phyloP scores from a whole-genome alignment of 2,113 vertebrate genomes.

The Guaruba guarouba region DNA sequence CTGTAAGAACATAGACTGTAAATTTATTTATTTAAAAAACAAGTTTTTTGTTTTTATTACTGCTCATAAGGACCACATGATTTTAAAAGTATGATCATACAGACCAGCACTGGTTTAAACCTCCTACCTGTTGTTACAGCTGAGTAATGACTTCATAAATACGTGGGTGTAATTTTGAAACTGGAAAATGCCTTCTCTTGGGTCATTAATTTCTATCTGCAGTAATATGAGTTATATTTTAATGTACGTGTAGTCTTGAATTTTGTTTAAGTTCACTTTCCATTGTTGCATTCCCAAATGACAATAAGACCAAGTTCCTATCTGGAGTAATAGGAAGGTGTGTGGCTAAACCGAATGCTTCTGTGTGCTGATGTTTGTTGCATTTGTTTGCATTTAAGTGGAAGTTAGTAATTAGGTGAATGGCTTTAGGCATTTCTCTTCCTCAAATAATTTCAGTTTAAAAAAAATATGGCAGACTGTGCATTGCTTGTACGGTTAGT shows the following conservation, averaged over 20 bases:
- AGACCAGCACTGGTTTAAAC: neutral
- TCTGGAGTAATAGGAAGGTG: neutral
- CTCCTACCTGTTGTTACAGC: constrained; percentile 41
- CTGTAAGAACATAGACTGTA: neutral
- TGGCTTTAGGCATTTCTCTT: neutral
- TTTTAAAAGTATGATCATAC: neutral
- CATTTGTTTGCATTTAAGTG: neutral
- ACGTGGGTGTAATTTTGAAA: constrained; percentile 18
- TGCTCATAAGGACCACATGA: neutral
- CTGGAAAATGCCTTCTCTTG: neutral
- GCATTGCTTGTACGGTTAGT: accelerated
- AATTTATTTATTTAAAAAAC: neutral
- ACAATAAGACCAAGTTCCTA: neutral
- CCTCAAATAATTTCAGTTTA: neutral
- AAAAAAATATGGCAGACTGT: neutral
- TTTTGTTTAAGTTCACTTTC: neutral
- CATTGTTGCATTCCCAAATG: neutral
- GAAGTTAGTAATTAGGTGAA: neutral
- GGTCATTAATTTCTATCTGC: neutral
- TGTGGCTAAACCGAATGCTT: accelerated
- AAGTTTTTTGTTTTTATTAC: neutral
- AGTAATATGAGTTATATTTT: neutral
- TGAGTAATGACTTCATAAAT: constrained; percentile 43
- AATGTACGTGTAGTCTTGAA: neutral
- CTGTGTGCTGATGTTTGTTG: neutral